Percentiles rank a stretch among this genome's conserved stretches.
These are phyloP conservation scores for Ceriagrion tenellum DNA, from an alignment of 2,888 invertebrate genomes.

Conservation along the genomic window DNA sequence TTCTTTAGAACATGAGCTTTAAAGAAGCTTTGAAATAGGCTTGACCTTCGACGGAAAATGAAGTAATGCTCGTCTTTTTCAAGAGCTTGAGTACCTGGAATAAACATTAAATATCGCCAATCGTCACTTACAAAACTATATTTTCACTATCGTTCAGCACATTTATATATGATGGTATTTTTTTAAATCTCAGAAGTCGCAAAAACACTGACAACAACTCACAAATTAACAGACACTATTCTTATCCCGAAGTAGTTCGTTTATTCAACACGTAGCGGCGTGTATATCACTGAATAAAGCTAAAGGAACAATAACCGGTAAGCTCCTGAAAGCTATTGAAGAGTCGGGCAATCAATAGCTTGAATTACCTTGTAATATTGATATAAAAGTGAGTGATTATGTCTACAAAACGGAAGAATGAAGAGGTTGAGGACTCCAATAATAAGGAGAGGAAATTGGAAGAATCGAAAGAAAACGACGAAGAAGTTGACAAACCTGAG, in stretches of 20 bases:
- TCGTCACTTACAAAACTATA: background rate
- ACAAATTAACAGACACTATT: constrained; percentile 46
- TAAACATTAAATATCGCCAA: background rate
- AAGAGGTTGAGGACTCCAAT: constrained; percentile 69
- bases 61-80: background rate
- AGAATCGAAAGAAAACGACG: constrained; percentile 68
- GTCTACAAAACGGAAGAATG: constrained; percentile 72
- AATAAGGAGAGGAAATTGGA: constrained; percentile 70
- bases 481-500: constrained; percentile 60
- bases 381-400: constrained; percentile 68
- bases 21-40: constrained; percentile 23
- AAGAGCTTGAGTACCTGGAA: background rate
- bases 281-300: constrained; percentile 67
- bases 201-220: background rate
- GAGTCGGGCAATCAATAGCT: constrained; percentile 65
- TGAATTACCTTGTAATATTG: constrained; percentile 66
- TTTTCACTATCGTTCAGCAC: background rate
- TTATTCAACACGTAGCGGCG: constrained; percentile 68
- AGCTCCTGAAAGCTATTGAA: constrained; percentile 65
- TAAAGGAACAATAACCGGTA: constrained; percentile 67
- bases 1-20: background rate
- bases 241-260: constrained; percentile 64
- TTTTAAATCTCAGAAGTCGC: background rate
- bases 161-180: background rate
- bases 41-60: constrained; percentile 44